Conservation (phyloP, 1,140 invertebrate species). For the Prorops nasuta region DNA sequence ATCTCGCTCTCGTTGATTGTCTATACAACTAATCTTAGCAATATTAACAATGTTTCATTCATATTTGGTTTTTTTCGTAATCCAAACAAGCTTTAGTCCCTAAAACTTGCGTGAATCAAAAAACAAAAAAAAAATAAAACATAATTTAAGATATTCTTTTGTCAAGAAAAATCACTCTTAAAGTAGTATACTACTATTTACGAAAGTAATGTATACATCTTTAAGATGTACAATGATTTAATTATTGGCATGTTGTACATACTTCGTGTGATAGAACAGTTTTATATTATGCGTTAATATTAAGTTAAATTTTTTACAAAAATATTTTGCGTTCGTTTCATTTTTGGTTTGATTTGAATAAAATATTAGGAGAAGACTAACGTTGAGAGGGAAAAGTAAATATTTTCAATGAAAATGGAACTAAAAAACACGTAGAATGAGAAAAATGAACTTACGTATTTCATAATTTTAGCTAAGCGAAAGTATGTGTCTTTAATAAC, state of each 20-base stretch:
- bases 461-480: too few relatives aligned
- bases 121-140: neutral
- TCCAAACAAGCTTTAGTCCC: neutral
- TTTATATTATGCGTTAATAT: constrained; percentile 2
- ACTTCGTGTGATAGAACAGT: constrained; percentile 10
- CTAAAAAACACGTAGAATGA: too few relatives aligned
- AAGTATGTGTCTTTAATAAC: too few relatives aligned
- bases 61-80: constrained; percentile 14
- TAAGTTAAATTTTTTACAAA: too few relatives aligned
- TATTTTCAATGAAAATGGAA: too few relatives aligned
- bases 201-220: constrained; percentile 4
- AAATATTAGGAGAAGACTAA: too few relatives aligned
- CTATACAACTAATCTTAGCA: constrained; percentile 17
- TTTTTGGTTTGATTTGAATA: too few relatives aligned
- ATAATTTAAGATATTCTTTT: neutral
- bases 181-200: constrained; percentile 8
- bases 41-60: too few relatives aligned
- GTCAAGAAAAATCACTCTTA: constrained; percentile 20
- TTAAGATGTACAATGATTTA: constrained; percentile 28
- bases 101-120: neutral
- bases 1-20: constrained; percentile 17
- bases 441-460: too few relatives aligned
- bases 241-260: constrained; percentile 22
- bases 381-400: too few relatives aligned
- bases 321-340: constrained; percentile 4